Conservation (phyloP, 2,888 invertebrate species). For the Megastigmus dorsalis region DNA sequence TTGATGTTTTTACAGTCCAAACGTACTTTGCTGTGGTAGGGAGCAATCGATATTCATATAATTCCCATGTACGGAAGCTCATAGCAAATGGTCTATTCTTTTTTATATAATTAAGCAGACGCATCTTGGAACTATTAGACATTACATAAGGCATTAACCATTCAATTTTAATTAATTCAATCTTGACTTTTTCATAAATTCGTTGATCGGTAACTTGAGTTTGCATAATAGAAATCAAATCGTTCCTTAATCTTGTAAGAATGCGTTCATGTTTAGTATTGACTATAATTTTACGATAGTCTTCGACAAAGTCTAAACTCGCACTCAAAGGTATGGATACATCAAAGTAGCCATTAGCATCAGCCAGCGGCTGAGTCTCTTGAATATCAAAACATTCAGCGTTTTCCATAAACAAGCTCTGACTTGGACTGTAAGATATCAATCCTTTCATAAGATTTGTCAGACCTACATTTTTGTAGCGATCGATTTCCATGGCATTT, state of each 20-base stretch:
- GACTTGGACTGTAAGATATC: slow-evolving; percentile 59
- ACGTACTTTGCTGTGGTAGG: slow-evolving; percentile 63
- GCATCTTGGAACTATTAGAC: slow-evolving; percentile 51
- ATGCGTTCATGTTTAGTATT: slow-evolving; percentile 41
- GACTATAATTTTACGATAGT: slow-evolving; percentile 32
- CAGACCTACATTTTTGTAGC: slow-evolving; percentile 63
- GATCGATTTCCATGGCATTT: slow-evolving; percentile 66
- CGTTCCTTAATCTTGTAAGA: slow-evolving; percentile 33
- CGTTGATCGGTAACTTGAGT: no score
- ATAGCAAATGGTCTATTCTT: slow-evolving; percentile 51
- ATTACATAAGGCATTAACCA: slow-evolving; percentile 55
- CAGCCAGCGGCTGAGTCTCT: background rate
- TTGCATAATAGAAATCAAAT: slow-evolving; percentile 23
- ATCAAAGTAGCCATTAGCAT: slow-evolving; percentile 32
- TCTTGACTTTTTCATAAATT: slow-evolving; percentile 62
- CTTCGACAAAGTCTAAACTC: slow-evolving; percentile 39
- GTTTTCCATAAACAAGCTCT: slow-evolving; percentile 28
- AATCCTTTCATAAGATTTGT: slow-evolving; percentile 66
- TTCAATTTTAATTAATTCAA: slow-evolving; percentile 56
- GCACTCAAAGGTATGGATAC: slow-evolving; percentile 27
- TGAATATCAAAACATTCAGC: background rate
- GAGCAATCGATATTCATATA: slow-evolving; percentile 69
- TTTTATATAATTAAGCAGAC: no score
- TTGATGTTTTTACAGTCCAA: no score
- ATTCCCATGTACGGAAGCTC: slow-evolving; percentile 68